phyloP scores from a whole-genome alignment of 2,888 invertebrate species.

The Catocala fraxini region DNA sequence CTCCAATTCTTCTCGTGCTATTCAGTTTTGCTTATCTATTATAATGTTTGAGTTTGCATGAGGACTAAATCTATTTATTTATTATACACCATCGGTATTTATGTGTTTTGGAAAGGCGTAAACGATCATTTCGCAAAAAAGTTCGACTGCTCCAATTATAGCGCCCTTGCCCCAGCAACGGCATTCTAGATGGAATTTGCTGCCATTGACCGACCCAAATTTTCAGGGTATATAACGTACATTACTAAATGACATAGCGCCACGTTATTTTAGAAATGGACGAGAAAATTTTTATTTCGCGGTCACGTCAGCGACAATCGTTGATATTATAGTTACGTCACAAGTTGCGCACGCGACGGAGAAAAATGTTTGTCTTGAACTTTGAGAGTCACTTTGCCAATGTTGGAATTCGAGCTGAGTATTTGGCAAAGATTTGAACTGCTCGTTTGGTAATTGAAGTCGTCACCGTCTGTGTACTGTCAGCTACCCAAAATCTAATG shows the following conservation, averaged over 20 bases:
- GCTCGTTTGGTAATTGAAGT: slow-evolving; percentile 25
- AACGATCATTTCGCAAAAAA: background rate
- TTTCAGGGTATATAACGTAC: slow-evolving; percentile 72
- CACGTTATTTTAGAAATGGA: slow-evolving; percentile 74
- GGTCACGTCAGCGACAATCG: slow-evolving; percentile 68
- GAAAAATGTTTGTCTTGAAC: slow-evolving; percentile 19
- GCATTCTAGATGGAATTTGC: slow-evolving; percentile 57
- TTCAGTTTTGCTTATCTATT: slow-evolving; percentile 22
- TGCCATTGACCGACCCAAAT: slow-evolving; percentile 83
- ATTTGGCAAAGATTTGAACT: slow-evolving; percentile 37
- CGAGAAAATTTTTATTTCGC: slow-evolving; percentile 71
- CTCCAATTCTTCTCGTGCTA: slow-evolving; percentile 52
- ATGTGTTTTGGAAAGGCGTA: no score
- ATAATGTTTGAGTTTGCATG: slow-evolving; percentile 14
- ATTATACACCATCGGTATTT: background rate
- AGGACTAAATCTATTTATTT: background rate
- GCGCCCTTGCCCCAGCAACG: slow-evolving; percentile 48
- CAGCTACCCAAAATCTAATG: slow-evolving; percentile 32
- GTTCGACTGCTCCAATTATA: slow-evolving; percentile 53
- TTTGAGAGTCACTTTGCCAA: slow-evolving; percentile 33
- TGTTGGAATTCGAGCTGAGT: slow-evolving; percentile 18
- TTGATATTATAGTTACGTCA: slow-evolving; percentile 68
- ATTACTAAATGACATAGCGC: slow-evolving; percentile 69
- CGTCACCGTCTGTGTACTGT: slow-evolving; percentile 26
- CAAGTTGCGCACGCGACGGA: slow-evolving; percentile 57